Percentiles rank a stretch among this genome's conserved stretches.
Evolutionary conservation across 1,140 invertebrate species (phyloP).

Genomic region (Drosophila seguyi): DNA sequence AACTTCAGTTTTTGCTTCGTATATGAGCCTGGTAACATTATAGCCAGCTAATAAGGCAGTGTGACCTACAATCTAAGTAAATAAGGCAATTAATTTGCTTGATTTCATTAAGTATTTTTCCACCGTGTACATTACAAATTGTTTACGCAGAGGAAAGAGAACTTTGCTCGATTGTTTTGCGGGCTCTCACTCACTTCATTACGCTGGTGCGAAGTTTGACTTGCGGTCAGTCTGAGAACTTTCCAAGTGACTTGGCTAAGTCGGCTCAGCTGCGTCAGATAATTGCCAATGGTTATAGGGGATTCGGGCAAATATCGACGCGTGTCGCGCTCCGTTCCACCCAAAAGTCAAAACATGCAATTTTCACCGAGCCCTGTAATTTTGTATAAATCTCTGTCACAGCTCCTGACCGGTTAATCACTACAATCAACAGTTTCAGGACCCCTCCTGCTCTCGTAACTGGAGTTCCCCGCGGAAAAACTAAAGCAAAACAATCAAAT

Average conservation of each 20-base stretch:
- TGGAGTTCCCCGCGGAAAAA: background rate
- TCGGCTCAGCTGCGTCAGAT: conserved; percentile 63
- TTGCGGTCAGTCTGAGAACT: conserved; percentile 59
- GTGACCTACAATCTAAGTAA: background rate
- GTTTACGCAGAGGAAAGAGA: conserved; percentile 13
- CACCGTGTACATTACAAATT: background rate
- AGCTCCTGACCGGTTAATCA: conserved; percentile 66
- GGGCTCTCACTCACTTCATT: conserved; percentile 62
- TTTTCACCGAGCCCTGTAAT: conserved; percentile 67
- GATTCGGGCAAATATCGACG: conserved; percentile 35
- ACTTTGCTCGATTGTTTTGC: conserved; percentile 51
- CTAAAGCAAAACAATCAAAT: conserved; percentile 73
- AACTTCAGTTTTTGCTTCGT: background rate
- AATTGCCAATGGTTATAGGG: conserved; percentile 33
- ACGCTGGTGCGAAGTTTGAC: conserved; percentile 28
- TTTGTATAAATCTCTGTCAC: conserved; percentile 62
- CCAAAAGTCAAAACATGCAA: conserved; percentile 76
- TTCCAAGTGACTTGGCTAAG: conserved; percentile 79
- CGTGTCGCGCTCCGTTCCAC: conserved; percentile 44
- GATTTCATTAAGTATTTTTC: background rate
- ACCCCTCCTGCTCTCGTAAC: conserved; percentile 12
- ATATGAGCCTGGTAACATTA: background rate
- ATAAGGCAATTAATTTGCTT: background rate
- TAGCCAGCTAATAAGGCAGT: background rate
- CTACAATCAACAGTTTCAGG: conserved; percentile 79